Evolutionary conservation across 2,113 vertebrate genomes (phyloP), one percentile per base, ranked within the genome.

Genomic region (Apus apus): DNA sequence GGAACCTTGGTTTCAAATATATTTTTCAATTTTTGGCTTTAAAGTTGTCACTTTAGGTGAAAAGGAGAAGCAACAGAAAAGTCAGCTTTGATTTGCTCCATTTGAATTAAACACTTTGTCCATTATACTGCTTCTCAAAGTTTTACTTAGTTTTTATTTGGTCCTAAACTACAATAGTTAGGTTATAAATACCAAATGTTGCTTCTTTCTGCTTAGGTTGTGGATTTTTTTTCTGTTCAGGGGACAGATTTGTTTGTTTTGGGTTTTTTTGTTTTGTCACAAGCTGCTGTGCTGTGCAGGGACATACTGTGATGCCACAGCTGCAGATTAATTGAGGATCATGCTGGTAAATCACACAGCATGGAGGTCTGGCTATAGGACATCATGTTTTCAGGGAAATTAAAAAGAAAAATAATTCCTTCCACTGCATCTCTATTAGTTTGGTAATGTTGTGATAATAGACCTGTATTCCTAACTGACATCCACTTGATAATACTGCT

Each of bases 301-400:
- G 53, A 22, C 75, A 77, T 71, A 30, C 34, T 88, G 82, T 82
- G 92, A 66, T 90, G 85, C 73, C 71, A 91, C 91, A 92, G 84
- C 93, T 95, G 73, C 88, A 95, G 79, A 84, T 96, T 94, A 95
- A 91, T 91, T 94, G 94, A 89, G 66, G 64, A 88, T 88, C 88
- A 66, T 67, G 30, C 87, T 93, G 92, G 61, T 96, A 94, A 94
- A 85, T 92, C 91, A 92, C 75, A 86, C 54, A 58, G 76, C 79
- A 71, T 89, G 83, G 54, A 81, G 67, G 82, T 95, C 30, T 90
- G 50, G 77, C 72, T 93, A 74, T 87, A 84, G 73, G 87, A 92
- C 56, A 6, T 90, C 72, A 92, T 68, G 70, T 94, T 94, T 97
- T 87, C 72, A 87, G 45, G 82, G 70, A 94, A 95, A 95, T 96